Evolutionary conservation across 2,797 vertebrate species (phyloP), one percentile per base, ranked within the genome.

Genomic region (Sylvia borin): DNA sequence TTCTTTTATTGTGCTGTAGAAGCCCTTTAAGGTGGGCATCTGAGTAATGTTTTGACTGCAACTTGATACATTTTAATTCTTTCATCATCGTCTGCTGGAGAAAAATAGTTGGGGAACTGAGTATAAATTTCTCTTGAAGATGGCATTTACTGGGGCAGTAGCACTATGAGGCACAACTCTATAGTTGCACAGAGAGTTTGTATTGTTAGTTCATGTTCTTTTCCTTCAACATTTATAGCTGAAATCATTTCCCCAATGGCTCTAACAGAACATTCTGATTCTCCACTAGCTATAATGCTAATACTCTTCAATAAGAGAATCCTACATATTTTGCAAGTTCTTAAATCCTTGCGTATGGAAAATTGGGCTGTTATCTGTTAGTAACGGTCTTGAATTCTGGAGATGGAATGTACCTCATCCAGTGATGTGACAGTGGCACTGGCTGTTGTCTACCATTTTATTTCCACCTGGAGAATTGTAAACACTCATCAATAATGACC

Each of bases 221-320:
- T 91, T 65, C 53, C 64, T 90, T 90, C 40, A 75, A 42, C 27
- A 21, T 88, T 85, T 95, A 86, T 47, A 72, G 62, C 62, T 88
- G 66, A 95, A 88, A 92, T 90, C 0, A 84, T 95, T 95, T 95
- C 68, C 54, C 66, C 88, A 72, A 78, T 62, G n/a, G 50, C 43
- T 93, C n/a, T 78, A 84, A 90, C 54, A 95, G 76, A 93, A 79
- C 36, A 87, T 73, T 84, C 58, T 89, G 64, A 70, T 94, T 92
- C 64, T 92, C 53, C 43, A 70, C 42, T 88, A 81, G 26, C 76
- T 81, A 18, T 81, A 84, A 78, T 66, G 50, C n/a, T 65, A 47
- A 83, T 71, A 72, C 79, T 77, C 68, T 91, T 90, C 90, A 78
- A 17, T 34, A 53, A 88, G 54, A 94, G 85, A 93, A 78, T 31